Conservation (phyloP, 2,797 vertebrate genomes). For the Linurgus olivaceus region DNA sequence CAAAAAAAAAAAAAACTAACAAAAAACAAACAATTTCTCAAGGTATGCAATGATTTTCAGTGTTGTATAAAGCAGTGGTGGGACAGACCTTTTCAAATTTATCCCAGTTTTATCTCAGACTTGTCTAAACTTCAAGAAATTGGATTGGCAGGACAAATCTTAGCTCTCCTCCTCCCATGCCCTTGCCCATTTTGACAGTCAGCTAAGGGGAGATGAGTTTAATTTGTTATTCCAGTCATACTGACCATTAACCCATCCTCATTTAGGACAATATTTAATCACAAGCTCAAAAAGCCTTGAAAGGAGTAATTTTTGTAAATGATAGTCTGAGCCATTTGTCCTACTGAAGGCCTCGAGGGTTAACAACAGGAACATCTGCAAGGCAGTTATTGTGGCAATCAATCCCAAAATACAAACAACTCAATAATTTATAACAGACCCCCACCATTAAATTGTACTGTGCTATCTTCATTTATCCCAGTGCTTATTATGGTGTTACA, state of each 20-base stretch:
- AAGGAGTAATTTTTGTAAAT: not conserved
- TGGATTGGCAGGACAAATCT: not conserved
- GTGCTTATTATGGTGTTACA: not conserved
- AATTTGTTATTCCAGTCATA: not conserved
- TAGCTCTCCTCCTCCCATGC: not conserved
- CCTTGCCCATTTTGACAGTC: not conserved
- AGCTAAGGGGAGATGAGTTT: not conserved
- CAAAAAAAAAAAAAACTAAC: not conserved
- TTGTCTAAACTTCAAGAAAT: not conserved
- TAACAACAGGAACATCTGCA: constrained; percentile 14
- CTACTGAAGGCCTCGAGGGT: not conserved
- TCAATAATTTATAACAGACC: not conserved
- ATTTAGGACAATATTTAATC: constrained; percentile 42
- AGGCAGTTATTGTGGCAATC: not conserved
- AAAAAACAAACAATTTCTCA: not conserved
- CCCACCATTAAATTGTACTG: not conserved
- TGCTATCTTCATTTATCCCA: not conserved
- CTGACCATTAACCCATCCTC: constrained; percentile 6
- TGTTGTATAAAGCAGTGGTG: not conserved
- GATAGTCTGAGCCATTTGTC: not conserved
- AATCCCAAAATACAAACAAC: not conserved
- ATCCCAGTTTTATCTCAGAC: not conserved
- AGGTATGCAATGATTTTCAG: not conserved
- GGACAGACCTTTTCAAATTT: not conserved
- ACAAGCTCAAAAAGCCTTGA: constrained; percentile 18